phyloP scores from a whole-genome alignment of 37 sponge, comb jelly and placozoan species.

The Cliona cf. orientalis region DNA sequence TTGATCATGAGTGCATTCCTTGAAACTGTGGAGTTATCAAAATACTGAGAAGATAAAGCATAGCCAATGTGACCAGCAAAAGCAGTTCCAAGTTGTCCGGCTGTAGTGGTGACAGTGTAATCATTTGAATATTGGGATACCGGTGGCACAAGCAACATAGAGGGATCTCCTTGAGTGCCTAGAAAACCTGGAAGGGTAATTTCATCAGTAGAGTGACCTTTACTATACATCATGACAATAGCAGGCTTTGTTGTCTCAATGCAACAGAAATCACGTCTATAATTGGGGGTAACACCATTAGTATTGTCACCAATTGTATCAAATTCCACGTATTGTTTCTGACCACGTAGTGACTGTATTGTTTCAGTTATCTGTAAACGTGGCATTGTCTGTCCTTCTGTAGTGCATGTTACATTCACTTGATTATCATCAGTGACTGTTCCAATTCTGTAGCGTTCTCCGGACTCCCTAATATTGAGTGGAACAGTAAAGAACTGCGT shows the following conservation, averaged over 20 bases:
- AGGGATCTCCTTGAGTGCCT: constrained; percentile 47
- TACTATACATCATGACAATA: constrained; percentile 43
- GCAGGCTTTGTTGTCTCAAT: constrained; percentile 42
- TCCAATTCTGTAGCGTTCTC: constrained; percentile 33
- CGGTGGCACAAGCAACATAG: constrained; percentile 42
- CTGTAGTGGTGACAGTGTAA: constrained; percentile 11
- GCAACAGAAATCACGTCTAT: constrained; percentile 48
- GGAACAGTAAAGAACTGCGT: constrained; percentile 28
- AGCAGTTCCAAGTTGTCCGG: neutral
- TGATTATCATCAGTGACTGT: constrained; percentile 22
- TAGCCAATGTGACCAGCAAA: constrained; percentile 5
- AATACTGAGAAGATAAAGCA: constrained; percentile 23
- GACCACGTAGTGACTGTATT: no score
- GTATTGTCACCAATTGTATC: neutral
- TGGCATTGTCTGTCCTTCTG: no score
- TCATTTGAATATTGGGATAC: constrained; percentile 45
- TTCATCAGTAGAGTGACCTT: constrained; percentile 48
- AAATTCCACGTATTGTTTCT: no score
- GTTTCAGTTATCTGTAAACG: no score
- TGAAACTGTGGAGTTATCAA: neutral
- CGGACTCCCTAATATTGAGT: constrained; percentile 8
- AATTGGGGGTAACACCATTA: neutral
- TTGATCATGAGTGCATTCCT: neutral
- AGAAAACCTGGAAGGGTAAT: neutral
- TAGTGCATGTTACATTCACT: constrained; percentile 35